These are phyloP conservation scores for Ptyas mucosa DNA, from an alignment of 2,113 vertebrate genomes.

Conservation along the genomic window DNA sequence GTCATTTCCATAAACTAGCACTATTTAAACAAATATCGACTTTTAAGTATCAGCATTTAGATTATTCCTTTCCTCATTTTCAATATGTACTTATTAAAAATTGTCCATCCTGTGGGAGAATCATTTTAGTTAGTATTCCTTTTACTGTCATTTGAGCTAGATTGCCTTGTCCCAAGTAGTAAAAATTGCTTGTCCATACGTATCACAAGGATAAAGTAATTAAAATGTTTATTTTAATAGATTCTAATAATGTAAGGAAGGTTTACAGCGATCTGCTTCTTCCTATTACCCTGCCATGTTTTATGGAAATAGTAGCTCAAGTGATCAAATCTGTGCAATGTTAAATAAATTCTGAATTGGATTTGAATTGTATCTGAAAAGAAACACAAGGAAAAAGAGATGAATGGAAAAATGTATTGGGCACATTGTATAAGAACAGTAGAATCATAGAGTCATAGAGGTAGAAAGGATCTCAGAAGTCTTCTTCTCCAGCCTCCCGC, in stretches of 20 bases:
- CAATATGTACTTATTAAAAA: background rate
- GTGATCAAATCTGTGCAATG: fast-evolving
- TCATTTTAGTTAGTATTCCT: conserved; percentile 10
- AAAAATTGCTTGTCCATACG: background rate
- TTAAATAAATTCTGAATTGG: background rate
- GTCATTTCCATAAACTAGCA: background rate
- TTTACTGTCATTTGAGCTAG: background rate
- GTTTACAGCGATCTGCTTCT: background rate
- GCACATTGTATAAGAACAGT: background rate
- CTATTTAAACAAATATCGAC: background rate
- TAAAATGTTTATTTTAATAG: conserved; percentile 14
- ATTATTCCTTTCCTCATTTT: conserved; percentile 22
- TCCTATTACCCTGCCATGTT: background rate
- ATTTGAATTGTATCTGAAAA: background rate
- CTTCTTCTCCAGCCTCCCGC: background rate
- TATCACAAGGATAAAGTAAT: conserved; percentile 16
- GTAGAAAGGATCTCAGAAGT: background rate
- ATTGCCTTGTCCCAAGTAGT: conserved; percentile 11
- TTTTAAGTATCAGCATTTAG: background rate
- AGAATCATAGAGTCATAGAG: background rate
- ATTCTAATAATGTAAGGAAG: background rate
- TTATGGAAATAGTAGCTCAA: fast-evolving
- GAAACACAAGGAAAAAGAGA: background rate
- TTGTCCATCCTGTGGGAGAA: background rate
- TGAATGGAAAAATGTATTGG: background rate